Base-by-base conservation (phyloP, 2,113 vertebrate genomes). In the Pseudopodoces humilis region DNA sequence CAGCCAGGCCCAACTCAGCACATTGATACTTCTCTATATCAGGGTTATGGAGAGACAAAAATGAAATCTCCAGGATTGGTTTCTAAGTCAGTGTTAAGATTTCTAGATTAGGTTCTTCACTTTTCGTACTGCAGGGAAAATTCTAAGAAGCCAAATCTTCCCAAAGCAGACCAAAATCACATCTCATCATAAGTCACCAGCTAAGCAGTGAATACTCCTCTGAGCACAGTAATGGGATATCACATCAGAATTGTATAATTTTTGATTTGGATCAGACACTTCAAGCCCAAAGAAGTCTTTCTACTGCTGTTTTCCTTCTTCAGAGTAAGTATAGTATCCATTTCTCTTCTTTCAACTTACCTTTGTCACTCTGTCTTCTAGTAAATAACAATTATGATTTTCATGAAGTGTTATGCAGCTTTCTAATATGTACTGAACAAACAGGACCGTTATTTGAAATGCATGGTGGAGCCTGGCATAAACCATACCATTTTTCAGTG, bases 281-380 rank as follows among this genome's bases (percentile, higher is more conserved):
- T 93, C 41, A 76, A 91, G 74, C 20, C 6, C 50, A 39, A 76
- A 69, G 7, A 53, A 21, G 6, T 37, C 12, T 47, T 71, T 87
- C 78, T 84, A 47, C 64, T 88, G 30, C 82, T 43, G 83, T 49
- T 80, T 55, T 86, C 30, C 23, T 80, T 85, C 70, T 92, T 94
- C 83, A 56, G 81, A 83, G 68, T 25, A 94, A 92, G 33, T 71
- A 81, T 11, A 91, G 69, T 31, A 85, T 39, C 81, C 76, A 46
- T 67, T 58, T 83, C 78, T 93, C 67, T 96, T 88, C 62, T 92
- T 93, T 92, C 72, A 96, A 60, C 33, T 83, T 92, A 64, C 65
- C 86, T 89, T 91, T 77, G 47, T 39, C 53, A 93, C 67, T 96
- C 85, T 80, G 85, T 91, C 83, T 95, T 92, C 91, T 10, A 94